These are phyloP conservation scores for Pongo abelii DNA, from an alignment of 2,113 vertebrate genomes.

Conservation along the genomic window DNA sequence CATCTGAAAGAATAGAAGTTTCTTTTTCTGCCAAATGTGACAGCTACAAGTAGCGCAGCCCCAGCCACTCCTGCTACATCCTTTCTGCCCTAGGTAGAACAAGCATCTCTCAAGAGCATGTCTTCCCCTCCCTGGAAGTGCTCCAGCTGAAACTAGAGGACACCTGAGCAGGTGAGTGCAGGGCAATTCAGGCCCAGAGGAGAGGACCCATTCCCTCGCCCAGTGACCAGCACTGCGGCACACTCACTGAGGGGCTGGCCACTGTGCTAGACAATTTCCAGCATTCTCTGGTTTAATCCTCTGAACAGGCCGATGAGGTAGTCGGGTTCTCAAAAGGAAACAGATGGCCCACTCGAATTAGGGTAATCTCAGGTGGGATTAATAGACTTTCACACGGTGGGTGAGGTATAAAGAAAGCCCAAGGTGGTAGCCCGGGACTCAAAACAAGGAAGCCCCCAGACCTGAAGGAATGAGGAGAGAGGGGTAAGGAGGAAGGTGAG, in stretches of 20 bases:
- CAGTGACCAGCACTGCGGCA: background rate
- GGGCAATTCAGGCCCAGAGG: background rate
- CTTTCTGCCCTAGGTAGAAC: background rate
- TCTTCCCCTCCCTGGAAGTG: background rate
- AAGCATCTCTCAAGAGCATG: background rate
- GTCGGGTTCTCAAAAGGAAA: background rate
- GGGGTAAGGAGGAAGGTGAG: background rate
- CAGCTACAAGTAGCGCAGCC: background rate
- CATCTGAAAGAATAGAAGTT: conserved; percentile 65
- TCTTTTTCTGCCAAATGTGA: conserved; percentile 59
- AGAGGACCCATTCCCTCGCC: background rate
- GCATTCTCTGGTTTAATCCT: background rate
- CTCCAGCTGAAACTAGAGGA: background rate
- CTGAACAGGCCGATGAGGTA: background rate
- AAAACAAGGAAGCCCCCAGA: background rate
- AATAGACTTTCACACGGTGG: background rate
- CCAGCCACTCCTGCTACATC: conserved; percentile 13
- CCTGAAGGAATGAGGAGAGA: background rate
- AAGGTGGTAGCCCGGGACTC: background rate
- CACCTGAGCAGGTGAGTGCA: background rate
- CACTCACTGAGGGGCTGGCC: background rate
- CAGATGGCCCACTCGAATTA: background rate
- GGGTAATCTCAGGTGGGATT: background rate
- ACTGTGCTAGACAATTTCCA: background rate
- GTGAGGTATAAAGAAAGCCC: background rate